phyloP scores from a whole-genome alignment of 1,140 invertebrate species.

The Himalopsyche phryganea region DNA sequence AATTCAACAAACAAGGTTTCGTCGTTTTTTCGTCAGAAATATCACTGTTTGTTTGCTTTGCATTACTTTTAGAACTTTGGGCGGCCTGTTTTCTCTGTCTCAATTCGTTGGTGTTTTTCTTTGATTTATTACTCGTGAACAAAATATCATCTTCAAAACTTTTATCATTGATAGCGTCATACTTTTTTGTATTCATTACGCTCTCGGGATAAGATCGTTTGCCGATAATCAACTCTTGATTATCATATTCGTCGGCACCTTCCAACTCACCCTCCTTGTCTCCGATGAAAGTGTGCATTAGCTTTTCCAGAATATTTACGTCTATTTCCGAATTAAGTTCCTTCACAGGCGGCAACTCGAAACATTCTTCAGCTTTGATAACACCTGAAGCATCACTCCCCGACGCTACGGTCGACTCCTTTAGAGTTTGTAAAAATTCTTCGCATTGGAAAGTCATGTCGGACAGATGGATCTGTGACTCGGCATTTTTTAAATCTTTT shows the following conservation, averaged over 20 bases:
- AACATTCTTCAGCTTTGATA: conserved; percentile 45
- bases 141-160: conserved; percentile 20
- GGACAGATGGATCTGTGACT: conserved; percentile 27
- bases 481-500: conserved; percentile 42
- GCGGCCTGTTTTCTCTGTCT: background rate
- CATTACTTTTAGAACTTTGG: background rate
- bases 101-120: conserved; percentile 3
- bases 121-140: conserved; percentile 26
- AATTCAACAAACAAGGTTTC: conserved; percentile 40
- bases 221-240: background rate
- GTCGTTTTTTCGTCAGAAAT: conserved; percentile 25
- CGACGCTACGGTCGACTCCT: conserved; percentile 10
- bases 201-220: background rate
- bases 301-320: conserved; percentile 10
- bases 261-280: conserved; percentile 19
- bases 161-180: conserved; percentile 11
- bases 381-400: conserved; percentile 26
- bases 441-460: conserved; percentile 17
- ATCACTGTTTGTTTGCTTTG: background rate
- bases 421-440: background rate
- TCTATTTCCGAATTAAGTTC: conserved; percentile 43
- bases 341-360: conserved; percentile 43
- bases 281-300: conserved; percentile 11
- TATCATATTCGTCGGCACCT: background rate
- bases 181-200: conserved; percentile 11